Percentiles rank a stretch among this genome's conserved stretches.
Conservation (phyloP, 2,888 invertebrate genomes). For the Rugalucina vietnamica region DNA sequence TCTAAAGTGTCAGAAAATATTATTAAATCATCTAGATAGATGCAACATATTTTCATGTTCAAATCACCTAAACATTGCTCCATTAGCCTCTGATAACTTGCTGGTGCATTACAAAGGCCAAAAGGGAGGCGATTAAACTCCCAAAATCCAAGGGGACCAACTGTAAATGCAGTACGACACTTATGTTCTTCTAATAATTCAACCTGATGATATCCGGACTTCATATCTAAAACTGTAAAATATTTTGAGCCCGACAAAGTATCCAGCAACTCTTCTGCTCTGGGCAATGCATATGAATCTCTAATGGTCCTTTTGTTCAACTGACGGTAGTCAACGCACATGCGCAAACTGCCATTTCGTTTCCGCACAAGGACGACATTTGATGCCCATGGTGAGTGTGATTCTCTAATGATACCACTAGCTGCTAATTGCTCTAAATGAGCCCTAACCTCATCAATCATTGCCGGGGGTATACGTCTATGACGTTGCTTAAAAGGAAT, state of each 20-base stretch:
- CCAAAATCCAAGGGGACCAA: slow-evolving; percentile 15
- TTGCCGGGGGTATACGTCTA: slow-evolving; percentile 48
- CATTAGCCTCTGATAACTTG: too few species aligned
- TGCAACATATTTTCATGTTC: slow-evolving; percentile 29
- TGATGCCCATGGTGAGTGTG: slow-evolving; percentile 49
- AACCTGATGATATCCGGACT: slow-evolving; percentile 52
- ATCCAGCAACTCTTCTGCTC: slow-evolving; percentile 60
- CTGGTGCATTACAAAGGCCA: slow-evolving; percentile 46
- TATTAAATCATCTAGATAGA: slow-evolving; percentile 58
- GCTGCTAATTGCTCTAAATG: slow-evolving; percentile 56
- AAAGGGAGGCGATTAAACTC: slow-evolving; percentile 46
- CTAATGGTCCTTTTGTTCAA: slow-evolving; percentile 50
- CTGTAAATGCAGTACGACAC: slow-evolving; percentile 43
- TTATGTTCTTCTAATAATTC: slow-evolving; percentile 49
- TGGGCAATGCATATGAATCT: slow-evolving; percentile 53
- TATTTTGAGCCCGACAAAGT: too few species aligned
- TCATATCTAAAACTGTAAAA: slow-evolving; percentile 50
- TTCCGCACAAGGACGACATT: slow-evolving; percentile 51
- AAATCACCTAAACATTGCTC: slow-evolving; percentile 26
- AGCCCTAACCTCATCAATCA: slow-evolving; percentile 48
- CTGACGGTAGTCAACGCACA: slow-evolving; percentile 59
- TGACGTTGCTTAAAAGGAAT: slow-evolving; percentile 58
- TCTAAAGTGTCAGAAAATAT: slow-evolving; percentile 42
- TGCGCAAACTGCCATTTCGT: slow-evolving; percentile 47
- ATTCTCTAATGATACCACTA: slow-evolving; percentile 53